Conservation (phyloP, 1,140 invertebrate genomes). For the Leptopilina boulardi region DNA sequence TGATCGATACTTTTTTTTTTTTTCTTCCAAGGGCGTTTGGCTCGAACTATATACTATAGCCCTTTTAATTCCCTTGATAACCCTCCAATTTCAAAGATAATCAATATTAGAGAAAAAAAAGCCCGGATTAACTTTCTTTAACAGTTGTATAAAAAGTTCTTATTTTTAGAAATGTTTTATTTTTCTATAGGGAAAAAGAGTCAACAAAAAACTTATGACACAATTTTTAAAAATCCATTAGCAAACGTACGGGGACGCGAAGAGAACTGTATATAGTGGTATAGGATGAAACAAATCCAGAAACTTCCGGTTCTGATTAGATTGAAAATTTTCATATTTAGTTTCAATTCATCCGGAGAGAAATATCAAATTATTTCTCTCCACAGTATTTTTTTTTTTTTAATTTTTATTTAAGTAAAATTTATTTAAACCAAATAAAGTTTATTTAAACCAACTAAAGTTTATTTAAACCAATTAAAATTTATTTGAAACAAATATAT, state of each 20-base stretch:
- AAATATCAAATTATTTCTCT: too few species aligned
- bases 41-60: background rate
- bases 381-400: too few species aligned
- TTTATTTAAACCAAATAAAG: too few species aligned
- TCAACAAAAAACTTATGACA: background rate
- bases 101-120: background rate
- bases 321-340: background rate
- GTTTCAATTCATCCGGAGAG: too few species aligned
- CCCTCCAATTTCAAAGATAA: background rate
- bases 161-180: background rate
- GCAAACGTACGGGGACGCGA: background rate
- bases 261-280: too few species aligned
- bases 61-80: background rate
- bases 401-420: too few species aligned
- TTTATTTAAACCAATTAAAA: too few species aligned
- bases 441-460: too few species aligned
- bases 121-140: background rate
- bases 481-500: too few species aligned
- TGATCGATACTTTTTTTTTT: slow-evolving; percentile 15
- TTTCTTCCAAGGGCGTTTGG: background rate
- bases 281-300: background rate
- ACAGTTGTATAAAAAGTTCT: too few species aligned
- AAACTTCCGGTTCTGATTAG: background rate
- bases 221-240: slow-evolving; percentile 17
- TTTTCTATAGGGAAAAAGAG: too few species aligned